phyloP scores from a whole-genome alignment of 2,797 vertebrate genomes.

The Enteromius fasciolatus region DNA sequence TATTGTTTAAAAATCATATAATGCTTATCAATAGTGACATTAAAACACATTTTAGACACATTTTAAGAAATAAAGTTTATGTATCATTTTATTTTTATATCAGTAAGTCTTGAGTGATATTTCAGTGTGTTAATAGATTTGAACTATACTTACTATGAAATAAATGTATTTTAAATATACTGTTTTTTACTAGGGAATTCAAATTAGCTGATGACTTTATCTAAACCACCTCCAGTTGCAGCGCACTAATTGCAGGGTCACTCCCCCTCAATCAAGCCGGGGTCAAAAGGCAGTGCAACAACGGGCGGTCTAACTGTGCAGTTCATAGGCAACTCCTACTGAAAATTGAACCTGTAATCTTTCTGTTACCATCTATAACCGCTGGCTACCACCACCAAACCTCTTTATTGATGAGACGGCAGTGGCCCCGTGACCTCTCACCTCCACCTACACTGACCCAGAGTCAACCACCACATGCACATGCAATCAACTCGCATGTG shows the following conservation, averaged over 20 bases:
- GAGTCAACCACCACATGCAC: constrained; percentile 14
- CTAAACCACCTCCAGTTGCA: not conserved
- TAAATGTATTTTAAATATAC: not conserved
- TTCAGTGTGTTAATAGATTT: not conserved
- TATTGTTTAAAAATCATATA: not conserved
- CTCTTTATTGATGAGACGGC: not conserved
- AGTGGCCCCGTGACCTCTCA: constrained; percentile 2
- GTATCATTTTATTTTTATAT: not conserved
- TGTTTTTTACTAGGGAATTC: not conserved
- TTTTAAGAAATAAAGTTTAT: not conserved
- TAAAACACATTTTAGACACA: not conserved
- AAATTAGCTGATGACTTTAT: not conserved
- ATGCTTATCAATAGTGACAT: not conserved
- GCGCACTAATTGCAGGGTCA: constrained; percentile 10
- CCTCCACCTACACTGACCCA: not conserved
- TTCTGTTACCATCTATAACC: not conserved
- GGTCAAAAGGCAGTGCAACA: constrained; percentile 15
- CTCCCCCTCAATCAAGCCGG: not conserved
- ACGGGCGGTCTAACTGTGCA: not conserved
- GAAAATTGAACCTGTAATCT: constrained; percentile 18
- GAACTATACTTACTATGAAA: not conserved
- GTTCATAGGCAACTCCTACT: not conserved
- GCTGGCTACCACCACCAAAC: not conserved
- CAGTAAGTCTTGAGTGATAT: not conserved
- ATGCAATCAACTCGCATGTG: not conserved